Percentiles rank a stretch among this genome's conserved stretches.
These are phyloP conservation scores for Gortyna flavago DNA, from an alignment of 2,888 invertebrate genomes.

Conservation along the genomic window DNA sequence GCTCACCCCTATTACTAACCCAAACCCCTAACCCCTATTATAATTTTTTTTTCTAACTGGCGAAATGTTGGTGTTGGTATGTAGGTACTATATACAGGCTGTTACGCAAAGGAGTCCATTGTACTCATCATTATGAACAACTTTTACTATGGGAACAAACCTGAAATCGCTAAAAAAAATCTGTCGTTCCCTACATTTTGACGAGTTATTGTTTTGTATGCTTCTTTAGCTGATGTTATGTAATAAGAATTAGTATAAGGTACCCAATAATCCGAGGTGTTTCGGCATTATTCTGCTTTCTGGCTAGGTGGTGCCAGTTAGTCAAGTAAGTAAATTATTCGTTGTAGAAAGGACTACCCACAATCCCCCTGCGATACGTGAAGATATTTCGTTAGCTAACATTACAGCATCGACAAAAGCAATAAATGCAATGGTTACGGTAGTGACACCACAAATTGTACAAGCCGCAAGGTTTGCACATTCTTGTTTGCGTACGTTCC, in stretches of 20 bases:
- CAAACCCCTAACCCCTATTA: no score
- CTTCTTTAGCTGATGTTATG: no score
- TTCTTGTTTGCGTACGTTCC: constrained; percentile 49
- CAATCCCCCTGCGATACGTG: constrained; percentile 37
- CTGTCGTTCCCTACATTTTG: no score
- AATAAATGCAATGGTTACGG: constrained; percentile 37
- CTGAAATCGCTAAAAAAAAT: no score
- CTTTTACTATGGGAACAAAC: no score
- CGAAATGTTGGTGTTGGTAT: background rate
- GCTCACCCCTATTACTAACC: no score
- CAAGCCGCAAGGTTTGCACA: constrained; percentile 43
- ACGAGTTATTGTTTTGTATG: no score
- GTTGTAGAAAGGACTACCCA: constrained; percentile 13
- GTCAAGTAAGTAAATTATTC: background rate
- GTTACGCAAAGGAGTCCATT: no score
- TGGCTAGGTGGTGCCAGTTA: background rate
- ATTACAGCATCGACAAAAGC: constrained; percentile 29
- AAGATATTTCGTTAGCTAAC: constrained; percentile 48
- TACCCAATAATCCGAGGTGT: background rate
- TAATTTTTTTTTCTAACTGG: no score
- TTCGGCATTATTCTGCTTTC: background rate
- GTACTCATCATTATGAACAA: no score
- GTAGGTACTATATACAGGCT: no score
- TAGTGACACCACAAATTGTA: constrained; percentile 47
- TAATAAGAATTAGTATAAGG: background rate